Evolutionary conservation across 1,140 invertebrate genomes (phyloP).

Genomic region (Caerostris extrusa): DNA sequence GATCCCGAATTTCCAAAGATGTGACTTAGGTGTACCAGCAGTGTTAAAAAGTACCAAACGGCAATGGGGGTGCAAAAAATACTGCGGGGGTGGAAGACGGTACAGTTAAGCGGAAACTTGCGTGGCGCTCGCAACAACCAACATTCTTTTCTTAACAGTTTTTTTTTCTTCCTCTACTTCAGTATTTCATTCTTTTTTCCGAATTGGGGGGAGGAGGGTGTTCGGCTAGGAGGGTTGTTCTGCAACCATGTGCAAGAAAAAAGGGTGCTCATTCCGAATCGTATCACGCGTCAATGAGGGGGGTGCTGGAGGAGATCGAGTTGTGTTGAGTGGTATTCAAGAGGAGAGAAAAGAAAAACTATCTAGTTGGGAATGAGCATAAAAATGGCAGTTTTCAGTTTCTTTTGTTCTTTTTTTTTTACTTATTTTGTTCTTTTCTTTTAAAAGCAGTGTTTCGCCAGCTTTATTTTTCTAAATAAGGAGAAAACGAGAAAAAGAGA

Average conservation of each 20-base stretch:
- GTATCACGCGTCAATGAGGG: background rate
- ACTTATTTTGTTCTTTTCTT: background rate
- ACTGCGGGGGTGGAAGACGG: no score
- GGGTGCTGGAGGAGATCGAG: background rate
- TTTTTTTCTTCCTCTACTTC: no score
- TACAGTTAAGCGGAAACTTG: no score
- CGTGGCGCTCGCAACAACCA: background rate
- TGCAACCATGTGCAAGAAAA: no score
- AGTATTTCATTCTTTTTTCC: no score
- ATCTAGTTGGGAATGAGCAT: background rate
- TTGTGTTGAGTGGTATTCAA: background rate
- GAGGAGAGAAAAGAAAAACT: background rate
- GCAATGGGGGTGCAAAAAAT: no score
- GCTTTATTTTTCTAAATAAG: slow-evolving; percentile 19
- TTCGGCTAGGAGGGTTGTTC: background rate
- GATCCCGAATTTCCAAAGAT: background rate
- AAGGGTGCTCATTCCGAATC: background rate
- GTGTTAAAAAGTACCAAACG: background rate
- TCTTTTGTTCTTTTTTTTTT: background rate
- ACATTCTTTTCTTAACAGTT: background rate
- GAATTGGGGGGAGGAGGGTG: no score
- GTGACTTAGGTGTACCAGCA: background rate
- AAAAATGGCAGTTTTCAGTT: background rate
- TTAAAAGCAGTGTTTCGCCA: background rate
- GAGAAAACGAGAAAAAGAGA: background rate